phyloP scores from a whole-genome alignment of 2,797 vertebrate genomes.

The Gymnoscopelus braueri region DNA sequence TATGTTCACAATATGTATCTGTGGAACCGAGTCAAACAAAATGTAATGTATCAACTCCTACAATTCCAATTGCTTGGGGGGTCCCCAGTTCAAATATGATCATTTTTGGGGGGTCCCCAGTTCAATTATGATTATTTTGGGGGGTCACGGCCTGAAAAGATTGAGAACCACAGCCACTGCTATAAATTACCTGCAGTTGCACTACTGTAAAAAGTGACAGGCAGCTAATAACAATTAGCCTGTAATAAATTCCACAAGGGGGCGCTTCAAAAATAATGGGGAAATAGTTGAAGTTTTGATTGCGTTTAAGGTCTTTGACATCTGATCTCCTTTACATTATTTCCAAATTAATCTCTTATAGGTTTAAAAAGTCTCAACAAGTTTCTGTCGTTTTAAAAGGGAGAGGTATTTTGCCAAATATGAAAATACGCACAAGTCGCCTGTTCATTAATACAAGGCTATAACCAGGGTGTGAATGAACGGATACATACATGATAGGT shows the following conservation, averaged over 20 bases:
- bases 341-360: neutral
- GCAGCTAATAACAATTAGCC: conserved; percentile 4
- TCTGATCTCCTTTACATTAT: neutral
- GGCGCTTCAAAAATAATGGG: conserved; percentile 59
- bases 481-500: too few relatives aligned
- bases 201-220: conserved; percentile 39
- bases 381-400: neutral
- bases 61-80: too few relatives aligned
- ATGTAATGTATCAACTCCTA: too few relatives aligned
- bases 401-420: neutral
- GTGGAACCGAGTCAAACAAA: too few relatives aligned
- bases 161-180: conserved; percentile 3
- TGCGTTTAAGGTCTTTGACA: conserved; percentile 29
- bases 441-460: too few relatives aligned
- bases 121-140: too few relatives aligned
- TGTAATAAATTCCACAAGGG: conserved; percentile 64
- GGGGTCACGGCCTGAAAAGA: too few relatives aligned
- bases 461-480: too few relatives aligned
- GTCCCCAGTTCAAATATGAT: too few relatives aligned
- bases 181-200: conserved; percentile 14
- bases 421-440: neutral
- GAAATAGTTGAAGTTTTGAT: conserved; percentile 34
- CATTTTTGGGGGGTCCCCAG: too few relatives aligned
- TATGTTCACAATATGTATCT: too few relatives aligned
- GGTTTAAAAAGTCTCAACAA: neutral